Percentiles rank a stretch among this genome's conserved stretches.
These are phyloP conservation scores for Fratercula arctica DNA, from an alignment of 2,797 vertebrate species.

Conservation along the genomic window DNA sequence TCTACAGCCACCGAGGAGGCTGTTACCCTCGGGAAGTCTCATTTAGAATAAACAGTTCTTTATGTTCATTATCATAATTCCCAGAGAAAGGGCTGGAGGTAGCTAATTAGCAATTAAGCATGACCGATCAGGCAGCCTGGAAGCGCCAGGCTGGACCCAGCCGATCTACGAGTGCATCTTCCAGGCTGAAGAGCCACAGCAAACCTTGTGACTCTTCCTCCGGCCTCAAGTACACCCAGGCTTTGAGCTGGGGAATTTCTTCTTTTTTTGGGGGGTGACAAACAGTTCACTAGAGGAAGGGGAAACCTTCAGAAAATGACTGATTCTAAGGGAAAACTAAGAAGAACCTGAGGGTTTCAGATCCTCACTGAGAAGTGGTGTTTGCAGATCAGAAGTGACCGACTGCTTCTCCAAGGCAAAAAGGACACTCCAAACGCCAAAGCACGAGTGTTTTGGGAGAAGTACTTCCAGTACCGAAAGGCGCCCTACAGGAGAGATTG, in stretches of 20 bases:
- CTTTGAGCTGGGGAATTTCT: not conserved
- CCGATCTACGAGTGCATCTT: not conserved
- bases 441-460: not conserved
- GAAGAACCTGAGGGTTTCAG: not conserved
- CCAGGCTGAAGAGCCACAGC: not conserved
- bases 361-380: not conserved
- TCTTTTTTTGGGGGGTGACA: not conserved
- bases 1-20: constrained; percentile 50
- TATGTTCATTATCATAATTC: constrained; percentile 18
- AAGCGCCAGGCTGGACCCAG: not conserved
- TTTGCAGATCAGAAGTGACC: not conserved
- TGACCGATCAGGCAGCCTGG: not conserved
- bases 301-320: not conserved
- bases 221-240: accelerated
- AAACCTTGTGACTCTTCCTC: not conserved
- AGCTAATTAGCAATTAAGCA: constrained; percentile 47
- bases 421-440: not conserved
- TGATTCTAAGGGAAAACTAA: not conserved
- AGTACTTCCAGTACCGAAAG: too few relatives aligned
- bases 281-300: not conserved
- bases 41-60: constrained; percentile 65
- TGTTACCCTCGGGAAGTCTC: constrained; percentile 52
- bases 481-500: too few relatives aligned
- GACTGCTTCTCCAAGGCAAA: not conserved
- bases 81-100: constrained; percentile 21